Evolutionary conservation across 2,888 invertebrate species (phyloP).

Genomic region (Saturnia pavonia): DNA sequence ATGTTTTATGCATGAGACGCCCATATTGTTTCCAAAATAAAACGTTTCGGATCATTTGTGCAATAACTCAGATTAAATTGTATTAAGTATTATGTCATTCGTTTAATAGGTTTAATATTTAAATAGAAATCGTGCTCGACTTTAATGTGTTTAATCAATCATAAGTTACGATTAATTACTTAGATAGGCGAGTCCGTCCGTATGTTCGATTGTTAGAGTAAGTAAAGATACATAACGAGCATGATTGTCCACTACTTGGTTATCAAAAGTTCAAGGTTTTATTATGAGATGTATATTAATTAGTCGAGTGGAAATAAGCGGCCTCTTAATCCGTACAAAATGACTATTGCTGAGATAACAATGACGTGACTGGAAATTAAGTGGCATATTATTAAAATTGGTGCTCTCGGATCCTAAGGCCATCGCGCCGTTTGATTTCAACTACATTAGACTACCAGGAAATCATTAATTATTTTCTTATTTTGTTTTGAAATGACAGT

Average conservation of each 20-base stretch:
- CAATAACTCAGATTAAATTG: conserved; percentile 76
- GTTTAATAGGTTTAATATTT: conserved; percentile 76
- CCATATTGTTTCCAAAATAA: conserved; percentile 75
- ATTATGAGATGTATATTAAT: conserved; percentile 76
- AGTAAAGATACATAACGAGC: conserved; percentile 69
- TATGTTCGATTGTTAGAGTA: conserved; percentile 60
- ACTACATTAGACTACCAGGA: conserved; percentile 20
- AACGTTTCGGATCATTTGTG: conserved; percentile 66
- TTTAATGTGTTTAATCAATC: conserved; percentile 81
- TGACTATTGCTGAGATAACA: conserved; percentile 59
- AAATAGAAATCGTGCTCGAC: conserved; percentile 76
- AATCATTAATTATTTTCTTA: neutral
- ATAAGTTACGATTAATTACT: conserved; percentile 79
- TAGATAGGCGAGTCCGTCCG: conserved; percentile 68
- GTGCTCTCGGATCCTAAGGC: conserved; percentile 16
- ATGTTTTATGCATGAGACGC: conserved; percentile 69
- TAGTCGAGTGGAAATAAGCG: conserved; percentile 67
- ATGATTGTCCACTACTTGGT: conserved; percentile 71
- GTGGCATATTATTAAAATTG: conserved; percentile 28
- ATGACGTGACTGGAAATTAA: conserved; percentile 57
- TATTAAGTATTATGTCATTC: conserved; percentile 78
- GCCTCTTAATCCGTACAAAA: conserved; percentile 57
- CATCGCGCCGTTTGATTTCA: conserved; percentile 11
- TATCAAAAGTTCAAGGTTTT: conserved; percentile 77
- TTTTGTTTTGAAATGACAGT: neutral